These are phyloP conservation scores for Nomia melanderi DNA, from an alignment of 1,140 invertebrate genomes.

Conservation along the genomic window DNA sequence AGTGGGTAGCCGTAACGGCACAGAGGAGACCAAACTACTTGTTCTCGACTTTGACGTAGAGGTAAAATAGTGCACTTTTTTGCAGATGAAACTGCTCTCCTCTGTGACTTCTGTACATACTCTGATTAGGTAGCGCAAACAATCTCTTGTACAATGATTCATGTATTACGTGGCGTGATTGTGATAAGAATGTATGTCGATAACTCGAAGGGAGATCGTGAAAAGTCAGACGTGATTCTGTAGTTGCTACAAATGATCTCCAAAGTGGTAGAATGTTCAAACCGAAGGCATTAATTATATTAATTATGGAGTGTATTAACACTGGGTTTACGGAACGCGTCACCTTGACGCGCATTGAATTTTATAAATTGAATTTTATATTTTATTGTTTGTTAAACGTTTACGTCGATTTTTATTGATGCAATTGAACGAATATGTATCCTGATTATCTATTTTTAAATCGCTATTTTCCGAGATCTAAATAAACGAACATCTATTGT, in stretches of 20 bases:
- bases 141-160: slow-evolving; percentile 77
- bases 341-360: no score
- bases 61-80: slow-evolving; percentile 73
- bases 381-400: no score
- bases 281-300: slow-evolving; percentile 56
- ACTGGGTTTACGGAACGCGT: no score
- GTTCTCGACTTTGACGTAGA: slow-evolving; percentile 98
- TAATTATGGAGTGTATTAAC: slow-evolving; percentile 58
- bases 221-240: slow-evolving; percentile 26
- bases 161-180: slow-evolving; percentile 76
- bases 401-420: no score
- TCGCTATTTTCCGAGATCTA: no score
- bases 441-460: no score
- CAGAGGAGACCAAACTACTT: slow-evolving; percentile 98
- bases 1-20: slow-evolving; percentile 98
- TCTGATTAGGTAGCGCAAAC: slow-evolving; percentile 77
- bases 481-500: no score
- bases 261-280: slow-evolving; percentile 58
- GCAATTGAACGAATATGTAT: no score
- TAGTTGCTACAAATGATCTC: slow-evolving; percentile 48
- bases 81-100: slow-evolving; percentile 39
- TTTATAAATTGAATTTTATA: no score
- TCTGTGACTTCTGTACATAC: slow-evolving; percentile 76
- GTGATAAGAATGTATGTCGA: slow-evolving; percentile 77
- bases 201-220: slow-evolving; percentile 19